A percentile compares a stretch with the other conserved stretches of the same genome.
Conservation (phyloP, 2,113 vertebrate species). For the Lethenteron camtschaticum region DNA sequence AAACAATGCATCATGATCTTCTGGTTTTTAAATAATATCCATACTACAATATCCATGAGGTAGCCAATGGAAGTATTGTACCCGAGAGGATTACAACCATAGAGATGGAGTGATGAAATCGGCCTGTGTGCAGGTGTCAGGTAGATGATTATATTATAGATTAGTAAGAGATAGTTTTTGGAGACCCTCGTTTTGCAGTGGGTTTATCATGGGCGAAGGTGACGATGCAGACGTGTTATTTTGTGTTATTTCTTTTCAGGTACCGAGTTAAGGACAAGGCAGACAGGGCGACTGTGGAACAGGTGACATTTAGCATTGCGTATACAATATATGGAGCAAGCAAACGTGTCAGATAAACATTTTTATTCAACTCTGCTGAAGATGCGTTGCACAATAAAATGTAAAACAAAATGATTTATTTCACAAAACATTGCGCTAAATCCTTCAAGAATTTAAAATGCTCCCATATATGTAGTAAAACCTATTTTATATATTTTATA, state of each 20-base stretch:
- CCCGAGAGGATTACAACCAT: too few species aligned
- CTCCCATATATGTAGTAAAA: too few species aligned
- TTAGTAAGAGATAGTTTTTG: not conserved
- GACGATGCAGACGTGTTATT: not conserved
- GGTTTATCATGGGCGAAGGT: not conserved
- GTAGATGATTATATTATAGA: not conserved
- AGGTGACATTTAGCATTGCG: slow-evolving; percentile 24
- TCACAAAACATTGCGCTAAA: not conserved
- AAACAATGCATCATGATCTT: too few species aligned
- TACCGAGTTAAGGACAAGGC: slow-evolving; percentile 86
- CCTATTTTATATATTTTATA: too few species aligned
- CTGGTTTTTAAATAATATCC: too few species aligned
- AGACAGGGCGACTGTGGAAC: slow-evolving; percentile 83
- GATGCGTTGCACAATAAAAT: not conserved
- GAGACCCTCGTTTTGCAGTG: not conserved
- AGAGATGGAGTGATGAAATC: too few species aligned
- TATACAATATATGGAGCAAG: not conserved
- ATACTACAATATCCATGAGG: too few species aligned
- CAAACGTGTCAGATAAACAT: not conserved
- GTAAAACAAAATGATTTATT: not conserved
- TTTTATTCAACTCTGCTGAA: not conserved
- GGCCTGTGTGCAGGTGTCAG: too few species aligned
- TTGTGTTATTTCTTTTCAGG: slow-evolving; percentile 22
- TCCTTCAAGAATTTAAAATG: too few species aligned
- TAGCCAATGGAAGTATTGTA: too few species aligned